Evolutionary conservation across 1,140 invertebrate genomes (phyloP).

Genomic region (Coptotermes formosanus): DNA sequence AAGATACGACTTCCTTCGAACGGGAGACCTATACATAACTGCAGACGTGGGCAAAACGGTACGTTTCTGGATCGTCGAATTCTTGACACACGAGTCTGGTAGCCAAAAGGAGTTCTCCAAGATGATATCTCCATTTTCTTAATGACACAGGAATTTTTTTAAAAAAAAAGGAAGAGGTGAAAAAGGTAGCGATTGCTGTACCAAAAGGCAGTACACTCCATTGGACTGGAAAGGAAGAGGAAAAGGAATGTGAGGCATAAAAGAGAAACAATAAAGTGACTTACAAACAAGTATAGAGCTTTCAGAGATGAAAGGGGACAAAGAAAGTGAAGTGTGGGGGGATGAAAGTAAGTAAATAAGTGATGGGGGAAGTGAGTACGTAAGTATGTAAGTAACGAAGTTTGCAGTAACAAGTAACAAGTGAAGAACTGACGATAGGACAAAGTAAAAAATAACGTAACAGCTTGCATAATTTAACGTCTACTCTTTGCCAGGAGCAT

Average conservation of each 20-base stretch:
- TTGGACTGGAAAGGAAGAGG: neutral
- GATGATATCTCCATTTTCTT: neutral
- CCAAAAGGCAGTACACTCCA: neutral
- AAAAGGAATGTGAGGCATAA: neutral
- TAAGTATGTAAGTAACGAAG: neutral
- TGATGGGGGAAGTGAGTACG: neutral
- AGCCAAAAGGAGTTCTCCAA: neutral
- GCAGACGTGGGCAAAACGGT: neutral
- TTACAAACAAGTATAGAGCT: neutral
- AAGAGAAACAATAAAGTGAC: constrained; percentile 2
- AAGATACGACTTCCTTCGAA: neutral
- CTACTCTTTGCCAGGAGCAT: too few relatives aligned
- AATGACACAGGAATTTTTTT: neutral
- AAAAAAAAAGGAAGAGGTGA: neutral
- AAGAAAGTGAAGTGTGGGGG: neutral
- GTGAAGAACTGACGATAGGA: too few relatives aligned
- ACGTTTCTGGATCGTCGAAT: constrained; percentile 2
- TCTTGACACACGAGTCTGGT: neutral
- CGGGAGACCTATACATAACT: neutral
- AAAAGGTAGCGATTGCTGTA: neutral
- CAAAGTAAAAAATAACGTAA: too few relatives aligned
- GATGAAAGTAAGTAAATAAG: neutral
- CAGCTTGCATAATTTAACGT: too few relatives aligned
- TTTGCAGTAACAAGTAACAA: neutral
- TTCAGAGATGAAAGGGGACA: neutral